These are phyloP conservation scores for Lepidurus couesii DNA, from an alignment of 1,140 invertebrate species.

Conservation along the genomic window DNA sequence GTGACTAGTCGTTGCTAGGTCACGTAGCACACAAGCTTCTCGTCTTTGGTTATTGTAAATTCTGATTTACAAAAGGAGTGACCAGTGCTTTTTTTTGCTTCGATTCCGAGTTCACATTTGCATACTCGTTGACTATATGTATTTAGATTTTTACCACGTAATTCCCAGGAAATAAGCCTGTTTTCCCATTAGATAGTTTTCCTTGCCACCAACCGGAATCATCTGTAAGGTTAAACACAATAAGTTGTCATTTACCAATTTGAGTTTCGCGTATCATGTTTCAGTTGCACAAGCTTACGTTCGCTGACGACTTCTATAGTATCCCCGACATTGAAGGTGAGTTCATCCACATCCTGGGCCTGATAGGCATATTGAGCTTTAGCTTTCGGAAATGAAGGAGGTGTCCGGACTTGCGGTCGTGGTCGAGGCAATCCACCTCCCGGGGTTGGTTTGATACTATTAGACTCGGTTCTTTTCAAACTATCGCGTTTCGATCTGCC, in stretches of 20 bases:
- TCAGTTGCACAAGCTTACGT: constrained; percentile 46
- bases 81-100: neutral
- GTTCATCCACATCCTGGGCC: constrained; percentile 62
- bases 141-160: constrained; percentile 56
- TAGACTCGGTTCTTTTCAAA: constrained; percentile 29
- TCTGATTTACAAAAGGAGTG: neutral
- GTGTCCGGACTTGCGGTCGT: constrained; percentile 43
- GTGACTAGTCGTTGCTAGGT: constrained; percentile 12
- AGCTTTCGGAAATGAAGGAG: constrained; percentile 50
- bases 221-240: constrained; percentile 49
- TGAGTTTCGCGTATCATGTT: neutral
- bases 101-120: neutral
- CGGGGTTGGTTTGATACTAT: constrained; percentile 38
- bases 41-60: neutral
- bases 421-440: constrained; percentile 41
- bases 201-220: constrained; percentile 65
- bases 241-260: neutral
- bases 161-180: constrained; percentile 62
- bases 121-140: neutral
- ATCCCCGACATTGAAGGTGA: constrained; percentile 58
- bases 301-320: constrained; percentile 60
- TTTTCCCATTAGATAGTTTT: constrained; percentile 49
- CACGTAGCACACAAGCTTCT: constrained; percentile 10
- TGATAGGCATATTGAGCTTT: constrained; percentile 60
- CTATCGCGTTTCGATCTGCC: neutral